phyloP scores from a whole-genome alignment of 2,113 vertebrate genomes.

The Callochromis pleurospilus region DNA sequence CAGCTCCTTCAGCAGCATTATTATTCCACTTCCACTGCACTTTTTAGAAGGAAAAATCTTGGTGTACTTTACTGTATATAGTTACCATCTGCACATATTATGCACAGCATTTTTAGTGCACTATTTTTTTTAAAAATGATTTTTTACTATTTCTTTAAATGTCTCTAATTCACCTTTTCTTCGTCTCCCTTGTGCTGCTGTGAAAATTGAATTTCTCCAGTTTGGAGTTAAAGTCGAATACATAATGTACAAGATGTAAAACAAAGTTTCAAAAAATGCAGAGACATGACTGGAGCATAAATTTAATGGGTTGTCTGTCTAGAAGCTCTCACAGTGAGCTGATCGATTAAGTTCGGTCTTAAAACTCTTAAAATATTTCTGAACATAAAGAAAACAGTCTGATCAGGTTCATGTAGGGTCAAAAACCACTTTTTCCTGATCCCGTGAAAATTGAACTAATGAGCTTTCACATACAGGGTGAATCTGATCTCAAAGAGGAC shows the following conservation, averaged over 20 bases:
- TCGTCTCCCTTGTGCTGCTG: not conserved
- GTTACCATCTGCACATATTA: not conserved
- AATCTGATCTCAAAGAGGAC: not conserved
- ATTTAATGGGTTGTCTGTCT: not conserved
- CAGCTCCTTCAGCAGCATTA: not conserved
- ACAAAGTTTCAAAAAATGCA: not conserved
- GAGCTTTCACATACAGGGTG: not conserved
- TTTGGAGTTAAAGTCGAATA: not conserved
- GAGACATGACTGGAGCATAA: not conserved
- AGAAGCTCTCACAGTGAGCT: not conserved
- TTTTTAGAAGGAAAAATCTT: not conserved
- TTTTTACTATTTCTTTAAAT: not conserved
- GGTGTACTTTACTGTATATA: not conserved
- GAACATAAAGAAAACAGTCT: not conserved
- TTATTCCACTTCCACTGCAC: not conserved
- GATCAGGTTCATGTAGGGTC: not conserved
- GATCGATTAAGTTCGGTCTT: not conserved
- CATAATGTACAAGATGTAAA: not conserved
- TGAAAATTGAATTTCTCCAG: not conserved
- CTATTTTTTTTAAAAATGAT: accelerated
- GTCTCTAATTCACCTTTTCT: not conserved
- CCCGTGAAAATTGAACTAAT: not conserved
- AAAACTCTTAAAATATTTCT: accelerated
- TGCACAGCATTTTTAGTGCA: not conserved
- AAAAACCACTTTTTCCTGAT: not conserved